Base-by-base conservation (phyloP, 2,888 invertebrate genomes). In the Allophyes oxyacanthae region DNA sequence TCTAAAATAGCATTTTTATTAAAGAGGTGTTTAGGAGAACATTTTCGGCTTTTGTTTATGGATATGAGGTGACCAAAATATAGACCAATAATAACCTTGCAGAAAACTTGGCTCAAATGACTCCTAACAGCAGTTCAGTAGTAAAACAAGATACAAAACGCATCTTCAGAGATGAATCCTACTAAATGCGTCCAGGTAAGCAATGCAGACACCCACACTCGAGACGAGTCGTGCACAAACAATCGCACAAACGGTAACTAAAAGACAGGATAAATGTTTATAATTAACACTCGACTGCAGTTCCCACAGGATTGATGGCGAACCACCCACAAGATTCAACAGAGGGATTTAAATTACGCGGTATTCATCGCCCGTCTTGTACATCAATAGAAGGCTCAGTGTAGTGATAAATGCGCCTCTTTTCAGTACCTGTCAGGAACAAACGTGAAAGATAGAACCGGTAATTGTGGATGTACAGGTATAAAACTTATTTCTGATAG, bases 371-470 rank as follows among this genome's bases (percentile, higher is more conserved):
- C 77, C 75, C 75, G 83, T 81, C 85, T 82, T 67, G 81, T 78
- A 77, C 82, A 80, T 87, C 84, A 85, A 85, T 86, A 83, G 82
- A 72, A 73, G 77, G 79, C 79, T 79, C 82, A 78, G 75, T 65
- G 76, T 80, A 78, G 82, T 89, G 89, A 90, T 89, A 88, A 90
- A 92, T 91, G 87, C 81, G 71, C 74, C 55, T 81, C 87, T 86
- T 89, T 89, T 90, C 87, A 90, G 78, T 78, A 68, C 79, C 78
- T 73, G 75, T 75, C 75, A 75, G 83, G 79, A 77, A 75, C 68
- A 79, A 78, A 85, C 80, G 78, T 81, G 79, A 81, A 79, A 81
- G 84, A 86, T 84, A 83, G 80, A 79, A 79, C 70, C 77, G 76
- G 83, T 87, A 85, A 87, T 88, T 86, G 85, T 70, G 65, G 65